phyloP scores from a whole-genome alignment of 2,797 vertebrate genomes.

The Buceros bicornis region DNA sequence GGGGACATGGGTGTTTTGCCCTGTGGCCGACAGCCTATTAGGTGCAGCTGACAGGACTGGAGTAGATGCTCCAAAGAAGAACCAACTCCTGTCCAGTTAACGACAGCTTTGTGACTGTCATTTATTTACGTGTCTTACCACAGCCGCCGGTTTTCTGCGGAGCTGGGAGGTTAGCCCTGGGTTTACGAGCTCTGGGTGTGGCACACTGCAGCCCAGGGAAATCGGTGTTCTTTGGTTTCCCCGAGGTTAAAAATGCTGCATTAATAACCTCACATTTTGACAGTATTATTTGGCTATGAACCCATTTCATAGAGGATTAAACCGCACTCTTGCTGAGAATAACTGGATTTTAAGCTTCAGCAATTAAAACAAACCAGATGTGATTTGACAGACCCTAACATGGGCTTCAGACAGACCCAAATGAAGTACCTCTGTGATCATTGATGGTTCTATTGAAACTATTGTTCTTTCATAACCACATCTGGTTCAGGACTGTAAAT shows the following conservation, averaged over 20 bases:
- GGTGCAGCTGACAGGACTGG: not conserved
- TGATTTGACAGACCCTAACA: conserved; percentile 25
- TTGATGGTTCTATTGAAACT: not conserved
- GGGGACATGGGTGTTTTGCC: not conserved
- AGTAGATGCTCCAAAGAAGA: not conserved
- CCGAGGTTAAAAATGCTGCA: conserved; percentile 36
- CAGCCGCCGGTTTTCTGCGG: not conserved
- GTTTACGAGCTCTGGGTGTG: conserved; percentile 27
- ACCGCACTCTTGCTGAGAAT: conserved; percentile 16
- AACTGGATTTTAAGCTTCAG: conserved; percentile 65
- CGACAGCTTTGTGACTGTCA: not conserved
- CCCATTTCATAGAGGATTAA: conserved; percentile 44
- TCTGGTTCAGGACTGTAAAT: conserved; percentile 12
- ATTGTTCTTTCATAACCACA: conserved; percentile 20
- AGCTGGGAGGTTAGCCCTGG: not conserved
- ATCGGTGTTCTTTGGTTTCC: conserved; percentile 39
- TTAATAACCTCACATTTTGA: conserved; percentile 45
- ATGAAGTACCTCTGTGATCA: not conserved
- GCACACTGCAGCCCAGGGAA: not conserved
- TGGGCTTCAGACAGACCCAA: not conserved
- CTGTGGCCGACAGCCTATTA: not conserved
- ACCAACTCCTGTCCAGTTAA: not conserved
- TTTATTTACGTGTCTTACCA: not conserved
- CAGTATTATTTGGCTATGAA: conserved; percentile 35
- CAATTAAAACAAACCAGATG: conserved; percentile 51